phyloP scores from a whole-genome alignment of 2,113 vertebrate species.

The Camelus dromedarius region DNA sequence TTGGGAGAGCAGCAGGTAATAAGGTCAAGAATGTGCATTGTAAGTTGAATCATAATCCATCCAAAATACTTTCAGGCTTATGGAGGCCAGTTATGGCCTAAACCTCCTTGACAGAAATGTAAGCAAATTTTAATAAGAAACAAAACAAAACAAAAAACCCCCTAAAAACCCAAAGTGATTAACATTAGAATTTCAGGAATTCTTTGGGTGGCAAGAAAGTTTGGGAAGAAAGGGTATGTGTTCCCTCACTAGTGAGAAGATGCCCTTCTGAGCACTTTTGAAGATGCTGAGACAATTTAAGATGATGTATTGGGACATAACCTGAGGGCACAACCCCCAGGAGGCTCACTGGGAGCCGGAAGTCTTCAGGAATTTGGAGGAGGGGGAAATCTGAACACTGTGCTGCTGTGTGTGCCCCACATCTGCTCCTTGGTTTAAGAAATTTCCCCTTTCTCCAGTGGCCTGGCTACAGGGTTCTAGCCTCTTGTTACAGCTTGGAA shows the following conservation, averaged over 20 bases:
- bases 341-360: too few species aligned
- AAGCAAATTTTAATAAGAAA: constrained; percentile 37
- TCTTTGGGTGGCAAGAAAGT: not conserved
- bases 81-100: not conserved
- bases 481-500: not conserved
- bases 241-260: not conserved
- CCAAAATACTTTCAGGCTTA: constrained; percentile 58
- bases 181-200: not conserved
- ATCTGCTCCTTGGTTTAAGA: not conserved
- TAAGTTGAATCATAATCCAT: not conserved
- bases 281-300: not conserved
- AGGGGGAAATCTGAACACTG: fast-evolving
- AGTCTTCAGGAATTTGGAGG: too few species aligned
- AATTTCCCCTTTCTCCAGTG: not conserved
- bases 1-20: not conserved
- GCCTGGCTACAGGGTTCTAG: not conserved
- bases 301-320: too few species aligned
- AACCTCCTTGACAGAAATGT: constrained; percentile 1
- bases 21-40: constrained; percentile 60
- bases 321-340: fast-evolving
- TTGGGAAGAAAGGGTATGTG: not conserved
- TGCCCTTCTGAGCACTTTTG: not conserved
- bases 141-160: not conserved
- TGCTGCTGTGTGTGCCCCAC: not conserved
- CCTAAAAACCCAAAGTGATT: not conserved